Conservation (phyloP, 2,888 invertebrate species). For the Scaptomyza cyrtandrae region DNA sequence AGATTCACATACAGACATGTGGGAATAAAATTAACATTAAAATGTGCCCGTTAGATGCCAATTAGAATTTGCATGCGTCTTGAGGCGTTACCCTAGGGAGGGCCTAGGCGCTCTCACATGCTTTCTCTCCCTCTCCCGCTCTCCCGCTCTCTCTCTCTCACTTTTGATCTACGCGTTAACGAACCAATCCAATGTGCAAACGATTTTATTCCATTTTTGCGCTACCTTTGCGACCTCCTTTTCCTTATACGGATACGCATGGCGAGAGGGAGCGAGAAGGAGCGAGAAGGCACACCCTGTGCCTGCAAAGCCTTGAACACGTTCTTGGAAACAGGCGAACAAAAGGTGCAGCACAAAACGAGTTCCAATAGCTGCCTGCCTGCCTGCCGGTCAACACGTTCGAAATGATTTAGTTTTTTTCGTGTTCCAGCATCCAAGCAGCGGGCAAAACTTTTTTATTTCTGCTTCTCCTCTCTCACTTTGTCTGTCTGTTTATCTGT, state of each 20-base stretch:
- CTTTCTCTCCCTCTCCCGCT: neutral
- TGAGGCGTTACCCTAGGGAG: conserved; percentile 50
- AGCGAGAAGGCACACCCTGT: conserved; percentile 53
- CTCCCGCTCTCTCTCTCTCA: neutral
- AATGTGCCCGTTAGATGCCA: conserved; percentile 35
- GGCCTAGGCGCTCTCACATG: neutral
- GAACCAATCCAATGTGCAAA: conserved; percentile 47
- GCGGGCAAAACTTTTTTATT: conserved; percentile 39
- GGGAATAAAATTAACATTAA: conserved; percentile 29
- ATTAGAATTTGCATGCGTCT: conserved; percentile 28
- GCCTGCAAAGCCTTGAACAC: conserved; percentile 67
- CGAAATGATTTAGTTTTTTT: conserved; percentile 48
- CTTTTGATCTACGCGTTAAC: neutral
- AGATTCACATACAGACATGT: conserved; percentile 23
- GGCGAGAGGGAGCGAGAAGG: neutral
- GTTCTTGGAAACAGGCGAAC: conserved; percentile 66
- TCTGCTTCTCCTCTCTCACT: conserved; percentile 29
- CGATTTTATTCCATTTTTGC: conserved; percentile 27
- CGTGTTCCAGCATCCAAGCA: conserved; percentile 55
- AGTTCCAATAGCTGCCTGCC: conserved; percentile 39
- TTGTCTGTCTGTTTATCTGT: neutral
- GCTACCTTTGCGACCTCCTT: conserved; percentile 62
- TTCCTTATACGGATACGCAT: conserved; percentile 45
- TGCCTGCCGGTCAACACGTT: conserved; percentile 51
- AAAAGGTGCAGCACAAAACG: conserved; percentile 75